Conservation (phyloP, 2,888 invertebrate genomes). For the Gastracanthus pulcherrimus region DNA sequence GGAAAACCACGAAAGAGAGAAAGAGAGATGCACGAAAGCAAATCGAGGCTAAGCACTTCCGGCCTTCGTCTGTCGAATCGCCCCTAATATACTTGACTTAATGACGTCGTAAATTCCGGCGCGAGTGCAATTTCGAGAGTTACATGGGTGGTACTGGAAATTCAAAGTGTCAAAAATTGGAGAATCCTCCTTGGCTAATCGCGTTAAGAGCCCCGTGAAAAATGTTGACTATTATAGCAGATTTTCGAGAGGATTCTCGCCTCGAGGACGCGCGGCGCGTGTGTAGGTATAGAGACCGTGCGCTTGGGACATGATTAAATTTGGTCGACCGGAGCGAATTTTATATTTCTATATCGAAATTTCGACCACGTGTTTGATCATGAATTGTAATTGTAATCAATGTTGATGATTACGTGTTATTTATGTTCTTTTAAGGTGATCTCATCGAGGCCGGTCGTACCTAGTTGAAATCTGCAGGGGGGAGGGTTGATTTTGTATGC, state of each 20-base stretch:
- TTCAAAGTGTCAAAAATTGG: constrained; percentile 47
- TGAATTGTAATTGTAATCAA: neutral
- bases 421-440: neutral
- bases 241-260: constrained; percentile 1
- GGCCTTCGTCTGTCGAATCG: constrained; percentile 60
- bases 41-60: constrained; percentile 76
- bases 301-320: constrained; percentile 2
- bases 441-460: too few relatives aligned
- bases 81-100: constrained; percentile 60
- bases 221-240: constrained; percentile 7
- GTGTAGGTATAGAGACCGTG: neutral
- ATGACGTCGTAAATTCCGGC: constrained; percentile 58
- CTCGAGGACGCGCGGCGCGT: neutral
- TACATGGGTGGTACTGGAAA: neutral
- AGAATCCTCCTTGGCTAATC: constrained; percentile 45
- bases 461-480: too few relatives aligned
- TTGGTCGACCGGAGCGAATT: constrained; percentile 24
- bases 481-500: too few relatives aligned
- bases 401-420: neutral
- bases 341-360: neutral
- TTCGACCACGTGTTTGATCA: constrained; percentile 3
- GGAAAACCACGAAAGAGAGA: constrained; percentile 35
- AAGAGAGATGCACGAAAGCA: constrained; percentile 62
- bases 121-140: constrained; percentile 14
- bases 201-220: constrained; percentile 50